Conservation (phyloP, 1,140 invertebrate genomes). For the Drosophila varians region DNA sequence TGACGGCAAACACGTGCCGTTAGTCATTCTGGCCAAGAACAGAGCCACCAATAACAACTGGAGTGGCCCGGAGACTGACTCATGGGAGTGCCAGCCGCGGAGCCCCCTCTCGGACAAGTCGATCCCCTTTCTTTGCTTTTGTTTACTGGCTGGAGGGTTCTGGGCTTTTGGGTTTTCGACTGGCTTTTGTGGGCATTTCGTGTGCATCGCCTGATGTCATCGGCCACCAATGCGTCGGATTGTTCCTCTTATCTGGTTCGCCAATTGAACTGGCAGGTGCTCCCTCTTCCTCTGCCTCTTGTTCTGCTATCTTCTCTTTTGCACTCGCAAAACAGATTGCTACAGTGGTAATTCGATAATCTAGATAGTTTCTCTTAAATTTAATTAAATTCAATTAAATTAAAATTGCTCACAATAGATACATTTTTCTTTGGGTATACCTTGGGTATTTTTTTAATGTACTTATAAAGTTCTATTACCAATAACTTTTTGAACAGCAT, state of each 20-base stretch:
- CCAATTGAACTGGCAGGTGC: constrained; percentile 43
- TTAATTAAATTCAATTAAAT: too few species aligned
- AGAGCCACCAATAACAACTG: neutral
- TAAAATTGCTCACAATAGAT: too few species aligned
- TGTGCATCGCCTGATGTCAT: constrained; percentile 73
- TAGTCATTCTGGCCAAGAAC: constrained; percentile 1
- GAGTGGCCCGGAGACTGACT: constrained; percentile 20
- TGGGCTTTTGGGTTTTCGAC: neutral
- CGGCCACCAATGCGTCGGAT: constrained; percentile 58
- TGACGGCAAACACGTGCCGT: constrained; percentile 44
- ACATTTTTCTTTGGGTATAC: too few species aligned
- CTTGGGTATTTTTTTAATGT: too few species aligned
- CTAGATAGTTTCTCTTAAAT: too few species aligned
- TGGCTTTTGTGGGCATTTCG: constrained; percentile 3
- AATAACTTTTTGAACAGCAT: too few species aligned
- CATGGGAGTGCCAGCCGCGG: constrained; percentile 8
- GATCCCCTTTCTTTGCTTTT: neutral
- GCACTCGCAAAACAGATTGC: neutral
- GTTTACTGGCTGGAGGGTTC: neutral
- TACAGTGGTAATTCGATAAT: constrained; percentile 9
- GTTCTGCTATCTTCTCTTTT: neutral
- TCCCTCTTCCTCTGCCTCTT: neutral
- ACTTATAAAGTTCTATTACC: too few species aligned
- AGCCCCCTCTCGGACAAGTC: too few species aligned
- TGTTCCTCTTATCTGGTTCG: constrained; percentile 34